Conservation (phyloP, 2,888 invertebrate genomes). For the Phaedon cochleariae region DNA sequence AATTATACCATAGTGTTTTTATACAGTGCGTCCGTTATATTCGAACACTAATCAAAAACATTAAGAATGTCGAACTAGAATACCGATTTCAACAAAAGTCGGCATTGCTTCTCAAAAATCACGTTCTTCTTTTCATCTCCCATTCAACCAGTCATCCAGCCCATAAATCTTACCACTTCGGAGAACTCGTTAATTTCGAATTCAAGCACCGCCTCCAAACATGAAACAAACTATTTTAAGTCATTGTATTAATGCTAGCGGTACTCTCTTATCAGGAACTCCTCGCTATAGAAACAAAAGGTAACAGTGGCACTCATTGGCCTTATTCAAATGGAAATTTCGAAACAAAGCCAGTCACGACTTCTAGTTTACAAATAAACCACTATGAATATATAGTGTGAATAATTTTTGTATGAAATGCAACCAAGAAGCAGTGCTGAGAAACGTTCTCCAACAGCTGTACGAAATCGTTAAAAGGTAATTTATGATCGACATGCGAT, state of each 20-base stretch:
- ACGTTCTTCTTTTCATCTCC: not conserved
- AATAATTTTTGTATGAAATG: slow-evolving; percentile 56
- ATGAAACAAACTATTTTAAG: not conserved
- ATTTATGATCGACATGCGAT: slow-evolving; percentile 60
- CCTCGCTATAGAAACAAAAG: not conserved
- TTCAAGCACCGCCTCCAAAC: not conserved
- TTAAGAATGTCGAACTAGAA: too few relatives aligned
- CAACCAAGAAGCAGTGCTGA: slow-evolving; percentile 44
- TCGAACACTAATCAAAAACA: too few relatives aligned
- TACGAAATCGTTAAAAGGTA: slow-evolving; percentile 62
- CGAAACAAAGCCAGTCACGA: not conserved
- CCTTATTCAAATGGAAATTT: not conserved
- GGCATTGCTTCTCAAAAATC: not conserved
- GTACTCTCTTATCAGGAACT: slow-evolving; percentile 2
- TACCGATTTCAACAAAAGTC: not conserved
- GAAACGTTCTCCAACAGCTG: slow-evolving; percentile 62
- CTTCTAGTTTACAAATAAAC: slow-evolving; percentile 48
- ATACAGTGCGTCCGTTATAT: too few relatives aligned
- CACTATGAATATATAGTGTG: slow-evolving; percentile 47
- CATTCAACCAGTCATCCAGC: not conserved
- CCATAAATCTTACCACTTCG: not conserved
- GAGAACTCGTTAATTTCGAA: slow-evolving; percentile 1
- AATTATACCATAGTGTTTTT: too few relatives aligned
- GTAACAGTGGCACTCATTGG: not conserved
- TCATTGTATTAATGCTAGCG: slow-evolving; percentile 1